These are phyloP conservation scores for Semnopithecus entellus DNA, from an alignment of 2,113 vertebrate genomes.

Conservation along the genomic window DNA sequence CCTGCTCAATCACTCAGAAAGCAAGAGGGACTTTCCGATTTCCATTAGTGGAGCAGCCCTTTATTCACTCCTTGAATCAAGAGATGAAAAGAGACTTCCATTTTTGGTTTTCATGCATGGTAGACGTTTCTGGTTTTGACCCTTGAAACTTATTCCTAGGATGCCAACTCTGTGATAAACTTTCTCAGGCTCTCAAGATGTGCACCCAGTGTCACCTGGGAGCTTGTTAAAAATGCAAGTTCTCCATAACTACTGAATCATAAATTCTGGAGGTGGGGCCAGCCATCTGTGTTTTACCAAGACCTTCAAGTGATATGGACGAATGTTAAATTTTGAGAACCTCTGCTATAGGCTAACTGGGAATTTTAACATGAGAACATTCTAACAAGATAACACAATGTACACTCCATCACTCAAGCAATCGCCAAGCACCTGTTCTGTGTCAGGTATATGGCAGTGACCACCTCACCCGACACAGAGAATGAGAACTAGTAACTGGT, in stretches of 20 bases:
- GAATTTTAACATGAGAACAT: neutral
- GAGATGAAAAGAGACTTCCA: slow-evolving; percentile 9
- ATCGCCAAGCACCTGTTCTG: neutral
- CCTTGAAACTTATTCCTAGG: neutral
- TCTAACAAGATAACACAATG: neutral
- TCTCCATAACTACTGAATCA: neutral
- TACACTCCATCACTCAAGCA: no score
- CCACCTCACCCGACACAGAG: fast-evolving
- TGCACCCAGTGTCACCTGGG: no score
- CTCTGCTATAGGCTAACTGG: neutral
- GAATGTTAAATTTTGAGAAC: neutral
- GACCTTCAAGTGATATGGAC: neutral
- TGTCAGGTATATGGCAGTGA: fast-evolving
- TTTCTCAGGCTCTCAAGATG: neutral
- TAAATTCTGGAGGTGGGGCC: neutral
- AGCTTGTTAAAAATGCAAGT: neutral
- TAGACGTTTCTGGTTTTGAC: slow-evolving; percentile 12
- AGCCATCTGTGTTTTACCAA: neutral
- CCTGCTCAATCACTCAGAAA: fast-evolving
- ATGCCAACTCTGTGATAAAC: neutral
- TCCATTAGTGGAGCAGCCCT: slow-evolving; percentile 35
- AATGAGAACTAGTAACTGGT: fast-evolving
- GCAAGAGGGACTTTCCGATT: slow-evolving; percentile 43
- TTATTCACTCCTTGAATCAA: neutral
- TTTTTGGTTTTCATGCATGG: slow-evolving; percentile 34